phyloP scores from a whole-genome alignment of 2,888 invertebrate species.

The Dynastes hyllus region DNA sequence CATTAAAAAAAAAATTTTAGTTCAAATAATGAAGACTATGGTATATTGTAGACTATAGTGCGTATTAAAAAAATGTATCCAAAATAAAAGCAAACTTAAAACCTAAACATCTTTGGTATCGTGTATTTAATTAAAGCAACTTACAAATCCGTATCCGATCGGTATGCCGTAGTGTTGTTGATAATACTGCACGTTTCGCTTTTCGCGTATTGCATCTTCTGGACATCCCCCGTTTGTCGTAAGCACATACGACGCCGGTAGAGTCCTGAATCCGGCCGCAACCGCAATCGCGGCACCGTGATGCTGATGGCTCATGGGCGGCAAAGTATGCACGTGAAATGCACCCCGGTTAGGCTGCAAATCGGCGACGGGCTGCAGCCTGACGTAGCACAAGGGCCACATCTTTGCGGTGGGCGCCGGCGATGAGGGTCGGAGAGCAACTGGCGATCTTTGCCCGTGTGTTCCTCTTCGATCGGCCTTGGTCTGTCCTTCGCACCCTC shows the following conservation, averaged over 20 bases:
- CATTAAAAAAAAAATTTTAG: no score
- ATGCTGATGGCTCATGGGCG: conserved; percentile 57
- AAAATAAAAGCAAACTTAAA: no score
- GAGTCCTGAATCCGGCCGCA: conserved; percentile 61
- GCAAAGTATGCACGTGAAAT: conserved; percentile 66
- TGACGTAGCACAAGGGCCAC: conserved; percentile 70
- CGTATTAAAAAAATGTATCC: no score
- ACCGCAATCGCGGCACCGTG: conserved; percentile 44
- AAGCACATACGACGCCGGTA: conserved; percentile 65
- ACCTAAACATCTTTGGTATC: no score
- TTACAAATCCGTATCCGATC: conserved; percentile 53
- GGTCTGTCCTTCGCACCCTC: conserved; percentile 69
- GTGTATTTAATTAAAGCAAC: conserved; percentile 29
- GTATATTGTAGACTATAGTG: no score
- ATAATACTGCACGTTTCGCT: conserved; percentile 43
- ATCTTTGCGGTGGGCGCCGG: conserved; percentile 59
- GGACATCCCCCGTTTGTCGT: conserved; percentile 52
- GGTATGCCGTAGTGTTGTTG: conserved; percentile 30
- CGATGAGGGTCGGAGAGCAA: conserved; percentile 57
- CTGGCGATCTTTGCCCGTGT: conserved; percentile 51
- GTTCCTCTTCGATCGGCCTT: conserved; percentile 63
- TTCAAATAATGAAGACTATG: no score
- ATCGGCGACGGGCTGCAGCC: conserved; percentile 58
- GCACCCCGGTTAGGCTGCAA: conserved; percentile 53
- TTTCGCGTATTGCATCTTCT: conserved; percentile 51